Base-by-base conservation (phyloP, 1,140 invertebrate species). In the Drosophila nigromelanica region DNA sequence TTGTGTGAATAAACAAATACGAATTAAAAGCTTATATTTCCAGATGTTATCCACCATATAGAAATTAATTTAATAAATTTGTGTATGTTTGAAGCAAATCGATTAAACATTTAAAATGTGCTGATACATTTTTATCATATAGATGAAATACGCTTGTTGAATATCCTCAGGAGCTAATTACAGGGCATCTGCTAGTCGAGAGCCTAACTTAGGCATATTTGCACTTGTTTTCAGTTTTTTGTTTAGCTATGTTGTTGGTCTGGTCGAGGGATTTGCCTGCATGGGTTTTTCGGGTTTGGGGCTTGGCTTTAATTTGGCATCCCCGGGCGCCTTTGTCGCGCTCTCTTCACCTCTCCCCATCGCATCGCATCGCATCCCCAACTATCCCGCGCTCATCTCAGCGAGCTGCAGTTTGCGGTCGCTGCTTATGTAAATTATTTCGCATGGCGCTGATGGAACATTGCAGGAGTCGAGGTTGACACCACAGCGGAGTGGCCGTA, bases 391-490 rank as follows among this genome's bases (percentile, higher is more conserved):
- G 48, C 52, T 58, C 62, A 27, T 14, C 30, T 33, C 60, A 7
- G 14, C 40, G 50, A 59, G 83, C 56, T 82, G 83, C 82, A 89
- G 76, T 79, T 75, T 76, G 76, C 64, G 79, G 79, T 76, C 59
- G 83, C 83, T 89, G 85, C 85, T 87, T 87, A 89, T 89, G 85
- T 89, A 89, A 89, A 89, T 89, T 89, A 87, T 87, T 87, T 80
- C 66, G 73, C 73, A 63, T 56, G 61, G n/a, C 60, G 48, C 68
- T 80, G 56, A 72, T 76, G 72, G 73, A 68, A 21, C 47, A 63
- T 66, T 66, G 78, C 59, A 66, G 43, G 45, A 21, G 14, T 12
- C 30, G 51, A 14, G 45, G 45, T 51, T 50, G 61, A 43, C 68
- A 71, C 35, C 51, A 45, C 35, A 55, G 37, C 42, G 27, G 24